Evolutionary conservation across 2,888 invertebrate genomes (phyloP).

Genomic region (Drosophila aldrichi): DNA sequence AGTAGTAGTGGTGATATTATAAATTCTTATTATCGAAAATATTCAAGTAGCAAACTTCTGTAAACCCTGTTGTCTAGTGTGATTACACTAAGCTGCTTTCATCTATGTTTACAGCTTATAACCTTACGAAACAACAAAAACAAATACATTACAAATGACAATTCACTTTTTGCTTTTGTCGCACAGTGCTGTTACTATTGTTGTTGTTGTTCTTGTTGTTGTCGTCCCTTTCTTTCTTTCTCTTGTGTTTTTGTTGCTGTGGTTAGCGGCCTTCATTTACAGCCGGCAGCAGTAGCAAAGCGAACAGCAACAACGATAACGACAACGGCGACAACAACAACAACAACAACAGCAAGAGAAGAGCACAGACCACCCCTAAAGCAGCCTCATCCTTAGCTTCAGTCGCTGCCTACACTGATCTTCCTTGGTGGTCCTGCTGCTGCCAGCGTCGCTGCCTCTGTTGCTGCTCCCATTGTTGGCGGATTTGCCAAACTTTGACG

Average conservation of each 20-base stretch:
- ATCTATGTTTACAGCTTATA: constrained; percentile 11
- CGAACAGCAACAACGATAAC: neutral
- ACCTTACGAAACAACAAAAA: constrained; percentile 1
- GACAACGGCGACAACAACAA: neutral
- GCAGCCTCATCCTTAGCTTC: constrained; percentile 47
- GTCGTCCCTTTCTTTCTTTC: constrained; percentile 11
- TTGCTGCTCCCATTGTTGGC: constrained; percentile 58
- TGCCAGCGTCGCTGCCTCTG: constrained; percentile 2
- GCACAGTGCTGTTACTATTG: constrained; percentile 54
- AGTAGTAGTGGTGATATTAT: no score
- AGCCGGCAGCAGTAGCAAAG: constrained; percentile 55
- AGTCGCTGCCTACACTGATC: constrained; percentile 20
- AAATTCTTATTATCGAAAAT: neutral
- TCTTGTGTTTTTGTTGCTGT: constrained; percentile 21
- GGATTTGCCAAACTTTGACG: constrained; percentile 73
- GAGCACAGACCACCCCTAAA: constrained; percentile 74
- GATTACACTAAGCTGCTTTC: constrained; percentile 19
- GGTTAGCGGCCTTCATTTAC: constrained; percentile 58
- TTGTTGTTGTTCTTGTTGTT: constrained; percentile 19
- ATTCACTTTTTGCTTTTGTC: constrained; percentile 39
- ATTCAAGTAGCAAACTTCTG: neutral
- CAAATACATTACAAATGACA: constrained; percentile 11
- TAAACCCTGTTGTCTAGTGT: neutral
- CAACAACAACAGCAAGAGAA: constrained; percentile 23
- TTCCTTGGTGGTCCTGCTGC: constrained; percentile 64